Evolutionary conservation across 1,140 invertebrate species (phyloP).

Genomic region (Pararge aegeria): DNA sequence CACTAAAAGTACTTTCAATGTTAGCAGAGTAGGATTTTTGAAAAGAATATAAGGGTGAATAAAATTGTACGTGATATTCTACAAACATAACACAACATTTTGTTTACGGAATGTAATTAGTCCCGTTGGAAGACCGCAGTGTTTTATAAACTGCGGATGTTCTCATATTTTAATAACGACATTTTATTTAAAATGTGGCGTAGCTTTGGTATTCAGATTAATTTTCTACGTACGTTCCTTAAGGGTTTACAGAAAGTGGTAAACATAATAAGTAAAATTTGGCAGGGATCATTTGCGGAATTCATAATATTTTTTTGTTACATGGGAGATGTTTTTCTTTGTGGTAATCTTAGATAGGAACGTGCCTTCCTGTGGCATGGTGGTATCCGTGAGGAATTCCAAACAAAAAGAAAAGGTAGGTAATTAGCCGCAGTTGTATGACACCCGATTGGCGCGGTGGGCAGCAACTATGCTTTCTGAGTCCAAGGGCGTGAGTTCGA

Average conservation of each 20-base stretch:
- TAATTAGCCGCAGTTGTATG: no score
- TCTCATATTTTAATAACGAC: conserved; percentile 10
- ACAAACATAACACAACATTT: conserved; percentile 5
- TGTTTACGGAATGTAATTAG: conserved; percentile 25
- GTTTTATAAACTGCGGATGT: conserved; percentile 23
- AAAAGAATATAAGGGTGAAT: not conserved
- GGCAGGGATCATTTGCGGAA: not conserved
- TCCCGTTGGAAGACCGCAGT: conserved; percentile 17
- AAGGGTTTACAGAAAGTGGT: not conserved
- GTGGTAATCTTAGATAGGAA: no score
- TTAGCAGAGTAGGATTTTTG: no score
- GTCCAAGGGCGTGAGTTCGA: no score
- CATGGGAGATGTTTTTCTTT: no score
- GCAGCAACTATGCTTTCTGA: no score
- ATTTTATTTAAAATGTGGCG: not conserved
- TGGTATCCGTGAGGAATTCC: no score
- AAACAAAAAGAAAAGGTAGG: no score
- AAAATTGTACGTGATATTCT: not conserved
- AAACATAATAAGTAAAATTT: not conserved
- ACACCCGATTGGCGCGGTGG: no score
- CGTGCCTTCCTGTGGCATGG: no score
- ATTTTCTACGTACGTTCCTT: conserved; percentile 6
- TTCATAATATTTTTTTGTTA: not conserved
- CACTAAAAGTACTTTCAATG: not conserved
- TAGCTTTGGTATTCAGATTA: conserved; percentile 16